Evolutionary conservation across 2,113 vertebrate species (phyloP).

Genomic region (Hippolais icterina): DNA sequence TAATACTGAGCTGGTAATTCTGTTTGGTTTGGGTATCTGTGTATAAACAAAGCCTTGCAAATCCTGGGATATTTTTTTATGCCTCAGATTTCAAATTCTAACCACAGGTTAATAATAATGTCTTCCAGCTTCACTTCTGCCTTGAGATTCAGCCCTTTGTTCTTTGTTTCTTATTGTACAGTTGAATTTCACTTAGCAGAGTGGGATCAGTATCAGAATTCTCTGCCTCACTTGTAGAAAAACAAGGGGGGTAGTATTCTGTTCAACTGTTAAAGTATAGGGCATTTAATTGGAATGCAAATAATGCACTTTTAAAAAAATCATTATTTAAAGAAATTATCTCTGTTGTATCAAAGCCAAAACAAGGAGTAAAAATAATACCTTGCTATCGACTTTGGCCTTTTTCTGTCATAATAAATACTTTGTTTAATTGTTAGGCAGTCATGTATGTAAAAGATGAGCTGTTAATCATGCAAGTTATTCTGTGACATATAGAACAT

Average conservation of each 20-base stretch:
- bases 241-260: neutral
- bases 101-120: neutral
- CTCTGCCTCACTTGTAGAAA: neutral
- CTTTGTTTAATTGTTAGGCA: neutral
- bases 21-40: neutral
- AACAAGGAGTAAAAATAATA: neutral
- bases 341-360: neutral
- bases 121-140: neutral
- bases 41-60: neutral
- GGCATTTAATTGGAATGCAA: neutral
- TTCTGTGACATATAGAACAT: neutral
- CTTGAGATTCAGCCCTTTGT: neutral
- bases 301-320: neutral
- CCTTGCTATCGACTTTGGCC: neutral
- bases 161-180: neutral
- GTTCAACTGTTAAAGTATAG: neutral
- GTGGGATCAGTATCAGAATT: neutral
- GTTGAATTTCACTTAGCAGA: neutral
- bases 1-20: neutral
- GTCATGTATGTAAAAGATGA: neutral
- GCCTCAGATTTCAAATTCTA: neutral
- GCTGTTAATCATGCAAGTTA: neutral
- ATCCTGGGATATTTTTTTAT: neutral
- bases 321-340: neutral
- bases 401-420: neutral